Evolutionary conservation across 2,888 invertebrate genomes (phyloP).

Genomic region (Phyllotreta striolata): DNA sequence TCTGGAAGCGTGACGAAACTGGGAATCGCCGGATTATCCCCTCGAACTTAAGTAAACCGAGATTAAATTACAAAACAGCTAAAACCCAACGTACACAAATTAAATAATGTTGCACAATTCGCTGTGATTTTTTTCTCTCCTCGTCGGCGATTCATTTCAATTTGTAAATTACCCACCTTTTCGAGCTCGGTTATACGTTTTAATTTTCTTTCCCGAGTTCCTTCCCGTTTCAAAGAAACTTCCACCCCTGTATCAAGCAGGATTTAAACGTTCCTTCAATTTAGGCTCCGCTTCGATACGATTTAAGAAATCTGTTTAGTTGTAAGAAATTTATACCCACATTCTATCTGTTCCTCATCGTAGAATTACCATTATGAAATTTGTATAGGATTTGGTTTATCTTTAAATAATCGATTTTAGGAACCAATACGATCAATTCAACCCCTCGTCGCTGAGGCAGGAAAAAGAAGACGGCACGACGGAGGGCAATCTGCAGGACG

Average conservation of each 20-base stretch:
- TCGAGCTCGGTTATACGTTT: conserved; percentile 48
- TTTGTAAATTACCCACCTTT: conserved; percentile 48
- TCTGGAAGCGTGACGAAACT: conserved; percentile 31
- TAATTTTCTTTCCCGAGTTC: conserved; percentile 36
- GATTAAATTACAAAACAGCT: conserved; percentile 46
- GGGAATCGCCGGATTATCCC: conserved; percentile 32
- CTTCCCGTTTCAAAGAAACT: background rate
- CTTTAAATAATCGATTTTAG: conserved; percentile 56
- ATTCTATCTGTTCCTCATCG: background rate
- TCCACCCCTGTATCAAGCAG: background rate
- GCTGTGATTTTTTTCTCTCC: conserved; percentile 43
- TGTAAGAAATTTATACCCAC: background rate
- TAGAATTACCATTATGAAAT: background rate
- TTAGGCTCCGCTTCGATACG: background rate
- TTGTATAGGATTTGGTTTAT: too few species aligned
- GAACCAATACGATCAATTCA: conserved; percentile 74
- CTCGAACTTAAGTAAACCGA: conserved; percentile 39
- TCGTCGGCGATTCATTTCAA: conserved; percentile 50
- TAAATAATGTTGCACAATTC: conserved; percentile 47
- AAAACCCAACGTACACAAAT: conserved; percentile 51
- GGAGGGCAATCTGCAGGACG: conserved; percentile 67
- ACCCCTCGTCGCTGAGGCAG: conserved; percentile 62
- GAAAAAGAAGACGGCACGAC: conserved; percentile 29
- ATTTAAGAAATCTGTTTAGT: background rate
- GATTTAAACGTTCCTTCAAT: background rate